These are phyloP conservation scores for Nephotettix cincticeps DNA, from an alignment of 1,140 invertebrate genomes.

Conservation along the genomic window DNA sequence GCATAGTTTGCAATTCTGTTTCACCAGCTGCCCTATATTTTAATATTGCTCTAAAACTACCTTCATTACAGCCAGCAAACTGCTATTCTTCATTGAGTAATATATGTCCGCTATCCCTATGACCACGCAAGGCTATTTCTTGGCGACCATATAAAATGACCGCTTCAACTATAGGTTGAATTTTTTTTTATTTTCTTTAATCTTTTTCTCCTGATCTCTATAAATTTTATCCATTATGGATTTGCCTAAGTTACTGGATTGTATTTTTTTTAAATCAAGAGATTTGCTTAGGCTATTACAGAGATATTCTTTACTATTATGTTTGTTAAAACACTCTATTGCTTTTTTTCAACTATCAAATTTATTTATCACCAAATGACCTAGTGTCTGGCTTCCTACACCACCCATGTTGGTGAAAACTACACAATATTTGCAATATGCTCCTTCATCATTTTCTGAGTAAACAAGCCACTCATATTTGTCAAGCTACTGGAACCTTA, in stretches of 20 bases:
- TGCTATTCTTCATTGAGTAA: neutral
- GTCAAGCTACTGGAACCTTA: constrained; percentile 18
- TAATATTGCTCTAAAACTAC: neutral
- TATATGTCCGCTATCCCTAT: neutral
- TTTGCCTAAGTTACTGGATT: neutral
- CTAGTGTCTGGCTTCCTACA: constrained; percentile 13
- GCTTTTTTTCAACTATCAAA: constrained; percentile 5
- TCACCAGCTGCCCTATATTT: neutral
- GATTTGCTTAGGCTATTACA: neutral
- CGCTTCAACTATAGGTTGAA: neutral
- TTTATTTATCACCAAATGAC: constrained; percentile 1
- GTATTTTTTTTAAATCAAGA: neutral
- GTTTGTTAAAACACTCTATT: neutral
- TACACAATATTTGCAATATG: constrained; percentile 27
- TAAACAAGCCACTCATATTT: constrained; percentile 19
- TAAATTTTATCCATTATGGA: neutral
- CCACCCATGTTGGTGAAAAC: constrained; percentile 4
- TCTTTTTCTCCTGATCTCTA: neutral
- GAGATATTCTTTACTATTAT: neutral
- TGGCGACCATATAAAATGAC: neutral
- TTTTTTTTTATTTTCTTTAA: neutral
- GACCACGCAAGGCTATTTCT: neutral
- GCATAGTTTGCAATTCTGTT: neutral
- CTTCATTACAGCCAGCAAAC: neutral
- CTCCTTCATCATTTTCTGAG: constrained; percentile 15